phyloP scores from a whole-genome alignment of 2,797 vertebrate genomes.

The Anguilla marmorata region DNA sequence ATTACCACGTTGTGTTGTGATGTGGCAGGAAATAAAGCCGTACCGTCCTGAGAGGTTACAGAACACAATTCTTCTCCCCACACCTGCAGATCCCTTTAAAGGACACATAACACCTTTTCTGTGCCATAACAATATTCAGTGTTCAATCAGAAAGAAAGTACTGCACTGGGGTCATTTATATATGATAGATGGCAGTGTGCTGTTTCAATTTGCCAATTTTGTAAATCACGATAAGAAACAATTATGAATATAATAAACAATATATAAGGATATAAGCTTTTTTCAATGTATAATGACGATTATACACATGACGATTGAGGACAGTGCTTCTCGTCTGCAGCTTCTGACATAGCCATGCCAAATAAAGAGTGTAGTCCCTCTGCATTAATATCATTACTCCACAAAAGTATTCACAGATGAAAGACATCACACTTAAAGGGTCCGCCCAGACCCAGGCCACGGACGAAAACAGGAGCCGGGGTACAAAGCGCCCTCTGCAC shows the following conservation, averaged over 20 bases:
- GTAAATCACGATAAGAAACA: neutral
- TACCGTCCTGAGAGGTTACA: neutral
- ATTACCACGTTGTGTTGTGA: neutral
- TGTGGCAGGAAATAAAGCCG: neutral
- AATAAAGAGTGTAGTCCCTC: neutral
- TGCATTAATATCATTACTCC: neutral
- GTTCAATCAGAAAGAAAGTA: neutral
- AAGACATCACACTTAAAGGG: neutral
- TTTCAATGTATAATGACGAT: neutral
- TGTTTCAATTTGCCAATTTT: neutral
- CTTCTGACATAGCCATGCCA: neutral
- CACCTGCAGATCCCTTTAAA: neutral
- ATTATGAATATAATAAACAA: neutral
- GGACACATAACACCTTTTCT: neutral
- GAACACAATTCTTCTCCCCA: neutral
- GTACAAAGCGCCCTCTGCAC: neutral
- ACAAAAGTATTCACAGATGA: conserved; percentile 6
- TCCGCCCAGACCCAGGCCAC: conserved; percentile 9
- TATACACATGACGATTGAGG: neutral
- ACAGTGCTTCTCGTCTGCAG: neutral
- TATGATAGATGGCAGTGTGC: neutral
- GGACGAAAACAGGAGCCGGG: conserved; percentile 8
- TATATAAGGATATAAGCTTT: neutral
- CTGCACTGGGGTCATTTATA: neutral
- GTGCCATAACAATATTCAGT: neutral